phyloP scores from a whole-genome alignment of 2,888 invertebrate species.

The Drosophila borealis region DNA sequence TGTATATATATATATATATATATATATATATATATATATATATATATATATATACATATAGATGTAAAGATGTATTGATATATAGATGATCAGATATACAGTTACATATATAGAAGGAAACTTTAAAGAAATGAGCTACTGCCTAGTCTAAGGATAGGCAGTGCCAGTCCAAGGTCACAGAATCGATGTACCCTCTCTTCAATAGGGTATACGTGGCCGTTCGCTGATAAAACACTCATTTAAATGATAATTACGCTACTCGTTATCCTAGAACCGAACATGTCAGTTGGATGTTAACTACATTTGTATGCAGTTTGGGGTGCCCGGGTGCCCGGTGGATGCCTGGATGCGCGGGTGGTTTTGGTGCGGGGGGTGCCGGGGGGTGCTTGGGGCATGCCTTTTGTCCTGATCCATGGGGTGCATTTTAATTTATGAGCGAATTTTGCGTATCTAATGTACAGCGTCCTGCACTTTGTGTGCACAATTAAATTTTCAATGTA shows the following conservation, averaged over 20 bases:
- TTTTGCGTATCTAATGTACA: slow-evolving; percentile 70
- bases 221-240: slow-evolving; percentile 34
- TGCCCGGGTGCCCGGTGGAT: too few species aligned
- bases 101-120: too few species aligned
- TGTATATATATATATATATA: too few species aligned
- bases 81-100: too few species aligned
- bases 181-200: background rate
- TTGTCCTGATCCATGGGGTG: slow-evolving; percentile 44
- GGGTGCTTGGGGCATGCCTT: slow-evolving; percentile 23
- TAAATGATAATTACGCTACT: slow-evolving; percentile 38
- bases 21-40: too few species aligned
- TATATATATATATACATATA: too few species aligned
- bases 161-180: background rate
- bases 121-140: too few species aligned
- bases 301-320: slow-evolving; percentile 14
- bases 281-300: slow-evolving; percentile 25
- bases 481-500: slow-evolving; percentile 77
- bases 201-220: background rate
- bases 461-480: slow-evolving; percentile 60
- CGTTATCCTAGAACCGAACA: slow-evolving; percentile 14
- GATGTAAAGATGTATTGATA: too few species aligned
- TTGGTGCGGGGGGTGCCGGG: background rate
- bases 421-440: slow-evolving; percentile 72
- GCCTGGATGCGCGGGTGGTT: background rate
- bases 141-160: background rate